These are phyloP conservation scores for Rhizomys pruinosus DNA, from an alignment of 2,113 vertebrate species.

Conservation along the genomic window DNA sequence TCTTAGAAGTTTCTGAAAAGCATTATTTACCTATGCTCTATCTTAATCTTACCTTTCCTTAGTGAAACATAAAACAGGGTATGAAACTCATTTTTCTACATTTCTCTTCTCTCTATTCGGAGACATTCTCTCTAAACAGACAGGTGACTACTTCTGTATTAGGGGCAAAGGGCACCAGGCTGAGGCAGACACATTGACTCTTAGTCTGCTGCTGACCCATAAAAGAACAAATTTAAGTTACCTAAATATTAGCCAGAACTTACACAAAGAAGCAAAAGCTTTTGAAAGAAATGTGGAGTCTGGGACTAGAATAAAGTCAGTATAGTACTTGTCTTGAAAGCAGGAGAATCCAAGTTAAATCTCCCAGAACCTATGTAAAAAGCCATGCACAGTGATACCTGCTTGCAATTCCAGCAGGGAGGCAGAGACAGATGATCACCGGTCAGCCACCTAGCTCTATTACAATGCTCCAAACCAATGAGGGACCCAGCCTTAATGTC, in stretches of 20 bases:
- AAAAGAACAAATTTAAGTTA: neutral
- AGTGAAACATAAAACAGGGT: slow-evolving; percentile 36
- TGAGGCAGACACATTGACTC: neutral
- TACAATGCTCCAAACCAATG: neutral
- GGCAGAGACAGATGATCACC: no score
- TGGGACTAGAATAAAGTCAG: neutral
- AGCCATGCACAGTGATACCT: no score
- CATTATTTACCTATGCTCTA: neutral
- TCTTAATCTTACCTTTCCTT: neutral
- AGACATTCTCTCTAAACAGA: neutral
- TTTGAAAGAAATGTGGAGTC: neutral
- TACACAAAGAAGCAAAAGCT: slow-evolving; percentile 26
- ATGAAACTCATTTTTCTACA: slow-evolving; percentile 37
- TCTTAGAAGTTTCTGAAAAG: slow-evolving; percentile 28
- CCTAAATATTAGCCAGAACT: neutral
- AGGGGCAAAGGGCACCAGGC: slow-evolving; percentile 1
- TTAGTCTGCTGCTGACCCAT: neutral
- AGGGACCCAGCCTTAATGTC: neutral
- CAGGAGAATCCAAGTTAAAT: neutral
- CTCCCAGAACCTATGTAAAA: neutral
- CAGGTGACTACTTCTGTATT: neutral
- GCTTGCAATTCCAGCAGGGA: neutral
- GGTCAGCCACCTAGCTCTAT: neutral
- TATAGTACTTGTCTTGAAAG: neutral
- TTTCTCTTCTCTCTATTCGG: slow-evolving; percentile 11